Base-by-base conservation (phyloP, 2,888 invertebrate genomes). In the Chrysomela aeneicollis region DNA sequence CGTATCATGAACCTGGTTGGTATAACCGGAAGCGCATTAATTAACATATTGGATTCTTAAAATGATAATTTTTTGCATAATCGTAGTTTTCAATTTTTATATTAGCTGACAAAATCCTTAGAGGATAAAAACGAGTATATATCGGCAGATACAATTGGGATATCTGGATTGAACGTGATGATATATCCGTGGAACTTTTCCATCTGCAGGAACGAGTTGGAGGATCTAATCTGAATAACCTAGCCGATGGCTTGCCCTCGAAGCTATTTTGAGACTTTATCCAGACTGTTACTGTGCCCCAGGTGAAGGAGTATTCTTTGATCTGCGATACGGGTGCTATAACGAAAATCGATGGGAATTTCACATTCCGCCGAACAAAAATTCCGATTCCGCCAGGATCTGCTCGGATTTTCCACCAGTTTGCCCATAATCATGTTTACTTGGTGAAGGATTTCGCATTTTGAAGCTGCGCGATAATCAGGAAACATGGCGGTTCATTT, bases 291-390 rank as follows among this genome's bases (percentile, higher is more conserved):
- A 15, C n/a, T 42, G 1, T 42, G 42, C 42, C 42, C 3, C 42
- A 42, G 42, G 42, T 42, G 42, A 15, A 42, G 2, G 15, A 12
- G 15, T 30, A 18, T 53, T 30, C 52, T 53, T 53, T 26, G 52
- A 53, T 58, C 57, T 55, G 35, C 32, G 50, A 42, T 50, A 50
- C 37, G 50, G 15, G 47, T 18, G 21, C 32, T 35, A n/a, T n/a
- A 49, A 59, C 55, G 64, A 57, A 60, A 64, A 60, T 55, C 55
- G 55, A 60, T 60, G 26, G 64, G 35, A 57, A 61, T 64, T 64
- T 64, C 46, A 64, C 60, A 64, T 55, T 50, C 46, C 60, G 35
- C 19, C 57, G 64, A 60, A 57, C 64, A 51, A 60, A 55, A 51
- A 54, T 57, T 64, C 42, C 42, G 12, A 42, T 42, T 42, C 15